Percentiles rank a stretch among this genome's conserved stretches.
These are phyloP conservation scores for Corythoichthys haematopterus DNA, from an alignment of 2,113 vertebrate genomes.

Conservation along the genomic window DNA sequence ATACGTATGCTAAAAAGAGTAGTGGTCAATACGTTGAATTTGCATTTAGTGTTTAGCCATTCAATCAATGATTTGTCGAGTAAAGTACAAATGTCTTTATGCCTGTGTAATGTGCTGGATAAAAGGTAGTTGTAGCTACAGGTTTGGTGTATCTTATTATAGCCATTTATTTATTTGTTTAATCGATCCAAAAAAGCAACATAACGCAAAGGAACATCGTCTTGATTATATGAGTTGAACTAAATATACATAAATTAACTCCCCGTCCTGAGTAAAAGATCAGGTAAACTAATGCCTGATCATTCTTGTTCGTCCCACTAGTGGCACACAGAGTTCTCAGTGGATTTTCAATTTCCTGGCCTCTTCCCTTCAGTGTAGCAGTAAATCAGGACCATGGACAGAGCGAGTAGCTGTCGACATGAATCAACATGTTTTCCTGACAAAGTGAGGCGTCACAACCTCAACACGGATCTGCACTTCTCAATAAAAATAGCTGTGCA, in stretches of 20 bases:
- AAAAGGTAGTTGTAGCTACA: no score
- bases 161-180: not conserved
- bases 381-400: constrained; percentile 38
- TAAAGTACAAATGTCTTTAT: no score
- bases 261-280: constrained; percentile 3
- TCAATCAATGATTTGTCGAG: no score
- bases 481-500: constrained; percentile 32
- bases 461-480: constrained; percentile 43
- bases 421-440: constrained; percentile 18
- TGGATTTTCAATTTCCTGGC: constrained; percentile 27
- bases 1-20: no score
- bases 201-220: no score
- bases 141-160: not conserved
- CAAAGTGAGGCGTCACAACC: constrained; percentile 17
- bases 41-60: no score
- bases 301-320: not conserved
- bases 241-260: not conserved
- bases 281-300: constrained; percentile 5
- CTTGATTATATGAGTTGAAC: not conserved
- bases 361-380: constrained; percentile 7
- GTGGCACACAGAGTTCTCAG: constrained; percentile 10
- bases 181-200: not conserved
- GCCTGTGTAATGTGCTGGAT: no score
- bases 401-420: constrained; percentile 15
- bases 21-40: no score